Percentiles rank a stretch among this genome's conserved stretches.
Evolutionary conservation across 2,113 vertebrate genomes (phyloP).

Genomic region (Heliornis fulica): DNA sequence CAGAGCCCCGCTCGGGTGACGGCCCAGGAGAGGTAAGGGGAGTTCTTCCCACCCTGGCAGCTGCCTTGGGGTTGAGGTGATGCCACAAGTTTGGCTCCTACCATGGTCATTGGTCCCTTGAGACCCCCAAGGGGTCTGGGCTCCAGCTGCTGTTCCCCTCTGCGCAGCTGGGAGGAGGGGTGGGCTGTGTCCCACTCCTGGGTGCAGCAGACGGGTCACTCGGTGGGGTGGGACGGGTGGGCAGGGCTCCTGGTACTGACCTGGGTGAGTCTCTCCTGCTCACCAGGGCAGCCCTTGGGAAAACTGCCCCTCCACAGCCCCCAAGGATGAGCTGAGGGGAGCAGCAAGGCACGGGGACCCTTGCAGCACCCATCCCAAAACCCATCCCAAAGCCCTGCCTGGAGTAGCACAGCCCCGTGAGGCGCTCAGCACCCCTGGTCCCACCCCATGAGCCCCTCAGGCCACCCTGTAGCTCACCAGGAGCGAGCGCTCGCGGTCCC

Average conservation of each 20-base stretch:
- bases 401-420: background rate
- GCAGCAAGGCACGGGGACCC: background rate
- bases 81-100: rapidly evolving
- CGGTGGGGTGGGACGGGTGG: background rate
- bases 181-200: rapidly evolving
- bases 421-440: background rate
- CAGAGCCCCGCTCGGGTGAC: rapidly evolving
- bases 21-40: background rate
- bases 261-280: rapidly evolving
- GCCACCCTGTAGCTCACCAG: no score
- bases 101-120: rapidly evolving
- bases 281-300: no score
- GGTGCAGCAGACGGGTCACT: background rate
- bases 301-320: background rate
- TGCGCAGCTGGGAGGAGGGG: rapidly evolving
- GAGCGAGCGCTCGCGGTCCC: no score
- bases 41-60: no score
- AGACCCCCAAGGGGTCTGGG: background rate
- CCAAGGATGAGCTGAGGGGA: background rate
- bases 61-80: rapidly evolving
- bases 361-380: rapidly evolving
- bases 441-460: no score
- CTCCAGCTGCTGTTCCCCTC: background rate
- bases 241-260: background rate
- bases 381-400: background rate